Evolutionary conservation across 2,113 vertebrate species (phyloP).

Genomic region (Scalopus aquaticus): DNA sequence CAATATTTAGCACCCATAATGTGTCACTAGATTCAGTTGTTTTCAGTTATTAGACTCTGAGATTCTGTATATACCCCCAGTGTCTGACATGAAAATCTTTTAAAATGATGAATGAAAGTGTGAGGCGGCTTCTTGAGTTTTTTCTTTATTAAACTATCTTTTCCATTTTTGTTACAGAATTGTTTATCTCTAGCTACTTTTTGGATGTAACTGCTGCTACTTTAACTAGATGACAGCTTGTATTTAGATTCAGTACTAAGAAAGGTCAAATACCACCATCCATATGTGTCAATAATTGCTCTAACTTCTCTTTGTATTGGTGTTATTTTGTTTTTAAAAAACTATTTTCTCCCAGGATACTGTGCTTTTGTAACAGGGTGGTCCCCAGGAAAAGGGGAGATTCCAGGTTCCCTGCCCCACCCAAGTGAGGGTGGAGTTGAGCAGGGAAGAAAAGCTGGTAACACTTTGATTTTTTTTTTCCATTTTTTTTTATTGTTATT

Average conservation of each 20-base stretch:
- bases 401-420: no score
- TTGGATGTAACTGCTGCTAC: background rate
- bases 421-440: no score
- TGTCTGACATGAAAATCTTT: slow-evolving; percentile 32
- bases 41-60: slow-evolving; percentile 17
- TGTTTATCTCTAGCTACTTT: background rate
- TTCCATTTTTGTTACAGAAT: background rate
- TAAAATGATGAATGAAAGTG: background rate
- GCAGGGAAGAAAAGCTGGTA: no score
- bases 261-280: background rate
- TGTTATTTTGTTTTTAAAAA: slow-evolving; percentile 18
- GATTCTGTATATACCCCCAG: background rate
- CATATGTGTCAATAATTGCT: background rate
- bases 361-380: background rate
- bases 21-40: background rate
- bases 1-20: background rate
- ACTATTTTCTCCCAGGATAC: background rate
- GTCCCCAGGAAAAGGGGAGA: no score
- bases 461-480: no score
- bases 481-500: no score
- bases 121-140: background rate
- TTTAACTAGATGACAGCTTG: slow-evolving; percentile 15
- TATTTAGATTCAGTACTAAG: background rate
- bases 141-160: slow-evolving; percentile 17
- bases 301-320: background rate